phyloP scores from a whole-genome alignment of 2,888 invertebrate genomes.

The Netelia fuscicornis region DNA sequence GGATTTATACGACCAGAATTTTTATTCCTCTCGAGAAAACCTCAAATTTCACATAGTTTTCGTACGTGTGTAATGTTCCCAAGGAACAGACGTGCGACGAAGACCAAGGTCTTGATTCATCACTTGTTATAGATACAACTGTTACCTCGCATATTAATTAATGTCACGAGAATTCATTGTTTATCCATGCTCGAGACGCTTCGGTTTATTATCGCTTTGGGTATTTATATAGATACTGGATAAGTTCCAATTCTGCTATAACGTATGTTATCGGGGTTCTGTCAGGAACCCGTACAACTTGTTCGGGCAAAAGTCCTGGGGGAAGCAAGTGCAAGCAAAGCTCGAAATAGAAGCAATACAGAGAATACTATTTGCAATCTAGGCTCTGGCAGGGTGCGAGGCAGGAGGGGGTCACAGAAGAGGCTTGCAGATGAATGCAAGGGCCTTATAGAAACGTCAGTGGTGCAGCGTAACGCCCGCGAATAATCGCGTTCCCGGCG shows the following conservation, averaged over 20 bases:
- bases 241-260: conserved; percentile 17
- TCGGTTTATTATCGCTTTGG: conserved; percentile 14
- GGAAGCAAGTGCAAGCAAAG: conserved; percentile 21
- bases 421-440: not conserved
- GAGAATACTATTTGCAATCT: conserved; percentile 25
- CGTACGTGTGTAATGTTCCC: too few relatives aligned
- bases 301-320: conserved; percentile 6
- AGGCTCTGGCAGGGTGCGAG: not conserved
- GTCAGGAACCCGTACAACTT: conserved; percentile 24
- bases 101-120: not conserved
- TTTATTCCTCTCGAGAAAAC: conserved; percentile 11
- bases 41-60: too few relatives aligned
- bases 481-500: conserved; percentile 55
- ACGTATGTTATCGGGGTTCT: not conserved
- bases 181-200: conserved; percentile 5
- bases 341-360: conserved; percentile 23
- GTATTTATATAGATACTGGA: not conserved
- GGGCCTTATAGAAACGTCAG: conserved; percentile 42
- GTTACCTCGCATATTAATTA: conserved; percentile 12
- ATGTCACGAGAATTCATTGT: conserved; percentile 26
- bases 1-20: not conserved
- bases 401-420: not conserved
- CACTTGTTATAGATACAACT: not conserved
- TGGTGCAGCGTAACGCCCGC: conserved; percentile 50
- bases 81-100: not conserved